Base-by-base conservation (phyloP, 2,797 vertebrate species). In the Craterocephalus amniculus region DNA sequence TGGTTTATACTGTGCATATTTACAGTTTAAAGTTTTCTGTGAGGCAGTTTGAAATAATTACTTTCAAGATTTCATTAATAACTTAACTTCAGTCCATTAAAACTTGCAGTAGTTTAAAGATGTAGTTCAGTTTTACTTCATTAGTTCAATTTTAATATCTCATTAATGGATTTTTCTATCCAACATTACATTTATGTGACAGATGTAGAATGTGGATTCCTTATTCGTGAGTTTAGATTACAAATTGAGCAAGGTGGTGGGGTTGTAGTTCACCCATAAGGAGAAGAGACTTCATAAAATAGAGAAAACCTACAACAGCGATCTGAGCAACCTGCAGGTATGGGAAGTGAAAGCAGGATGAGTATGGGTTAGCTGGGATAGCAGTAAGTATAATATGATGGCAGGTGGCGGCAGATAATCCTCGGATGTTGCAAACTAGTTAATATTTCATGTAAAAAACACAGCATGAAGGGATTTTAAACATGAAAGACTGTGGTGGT, bases 11-110 rank as follows among this genome's bases (percentile, higher is more conserved):
- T 57, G 29, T 43, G 32, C n/a, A 22, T 57, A 40, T 32, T 62
- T 49, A 36, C 34, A 57, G 32, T 49, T 76, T 55, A 1, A 40
- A 40, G 36, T 32, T 69, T 16, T 52, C 60, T 34, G 55, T 69
- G 61, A 64, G 24, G 40, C 31, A 0, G 0, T 4, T 65, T 29
- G 27, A 54, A 45, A 66, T 26, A 16, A 26, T 27, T 7, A 36
- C 31, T 29, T 27, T 22, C 14, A 43, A 63, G 38, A 49, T 18
- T 60, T 40, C 1, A 2, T 35, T 34, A 48, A 3, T 34, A 48
- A 67, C 29, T 48, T 29, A 67, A 48, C 6, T 22, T 49, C 12
- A 22, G 22, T 57, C 29, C n/a, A 66, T 40, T 22, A 52, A 68
- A 26, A 68, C 24, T 29, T 31, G 40, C 14, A 61, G 48, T 10